These are phyloP conservation scores for Mormoops blainvillei DNA, from an alignment of 2,113 vertebrate genomes.

Conservation along the genomic window DNA sequence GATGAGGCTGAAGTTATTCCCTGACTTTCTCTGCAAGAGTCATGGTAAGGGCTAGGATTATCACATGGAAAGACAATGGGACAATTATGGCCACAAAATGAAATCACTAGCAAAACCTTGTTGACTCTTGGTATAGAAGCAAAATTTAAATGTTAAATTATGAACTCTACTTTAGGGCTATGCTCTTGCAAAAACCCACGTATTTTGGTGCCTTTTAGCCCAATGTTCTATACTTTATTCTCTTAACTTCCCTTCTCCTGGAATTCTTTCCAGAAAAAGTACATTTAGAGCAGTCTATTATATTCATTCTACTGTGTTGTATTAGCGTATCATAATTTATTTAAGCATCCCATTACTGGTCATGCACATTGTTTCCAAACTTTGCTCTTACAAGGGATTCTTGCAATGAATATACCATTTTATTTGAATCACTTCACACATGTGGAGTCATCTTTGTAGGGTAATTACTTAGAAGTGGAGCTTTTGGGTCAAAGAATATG, in stretches of 20 bases:
- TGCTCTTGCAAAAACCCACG: background rate
- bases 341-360: background rate
- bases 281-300: background rate
- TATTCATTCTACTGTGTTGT: background rate
- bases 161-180: background rate
- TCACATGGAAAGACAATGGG: background rate
- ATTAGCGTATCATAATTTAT: background rate
- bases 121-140: background rate
- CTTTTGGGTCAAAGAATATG: background rate
- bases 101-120: background rate
- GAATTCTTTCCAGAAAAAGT: background rate
- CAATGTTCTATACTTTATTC: background rate
- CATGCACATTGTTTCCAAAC: background rate
- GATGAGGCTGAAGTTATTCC: background rate
- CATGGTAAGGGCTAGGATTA: background rate
- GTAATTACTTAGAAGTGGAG: background rate
- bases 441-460: background rate
- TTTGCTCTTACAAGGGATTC: background rate
- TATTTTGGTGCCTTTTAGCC: background rate
- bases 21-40: background rate
- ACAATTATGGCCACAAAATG: background rate
- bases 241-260: background rate
- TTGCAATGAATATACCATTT: background rate
- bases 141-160: slow-evolving; percentile 4
- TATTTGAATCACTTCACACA: slow-evolving; percentile 9